Percentiles rank a stretch among this genome's conserved stretches.
Conservation (phyloP, 2,888 invertebrate species). For the Macrosoma leucophasiata region DNA sequence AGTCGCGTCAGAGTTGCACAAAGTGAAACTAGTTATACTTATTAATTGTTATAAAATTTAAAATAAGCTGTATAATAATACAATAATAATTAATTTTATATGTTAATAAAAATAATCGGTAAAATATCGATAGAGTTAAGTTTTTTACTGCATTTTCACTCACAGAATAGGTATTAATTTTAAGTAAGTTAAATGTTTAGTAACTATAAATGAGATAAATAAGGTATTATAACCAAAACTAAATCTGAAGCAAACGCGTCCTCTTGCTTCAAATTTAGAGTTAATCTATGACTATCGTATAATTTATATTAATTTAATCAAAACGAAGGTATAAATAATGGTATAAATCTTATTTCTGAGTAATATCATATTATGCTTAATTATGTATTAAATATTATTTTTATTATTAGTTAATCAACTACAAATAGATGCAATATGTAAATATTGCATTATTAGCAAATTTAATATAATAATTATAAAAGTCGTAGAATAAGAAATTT, state of each 20-base stretch:
- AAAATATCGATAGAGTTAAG: slow-evolving; percentile 7
- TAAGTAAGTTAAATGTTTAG: slow-evolving; percentile 5
- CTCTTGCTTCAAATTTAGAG: slow-evolving; percentile 57
- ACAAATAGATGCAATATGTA: slow-evolving; percentile 41
- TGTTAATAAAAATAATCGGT: no score
- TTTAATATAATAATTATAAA: slow-evolving; percentile 17
- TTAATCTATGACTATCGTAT: no score
- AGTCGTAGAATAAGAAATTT: slow-evolving; percentile 16
- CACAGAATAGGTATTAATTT: no score
- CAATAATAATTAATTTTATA: background rate
- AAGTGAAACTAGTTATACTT: slow-evolving; percentile 49
- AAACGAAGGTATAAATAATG: no score
- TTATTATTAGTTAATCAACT: no score
- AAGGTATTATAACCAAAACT: slow-evolving; percentile 21
- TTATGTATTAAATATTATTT: slow-evolving; percentile 5
- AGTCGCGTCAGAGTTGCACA: slow-evolving; percentile 47
- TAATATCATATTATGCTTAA: background rate
- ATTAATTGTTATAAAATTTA: no score
- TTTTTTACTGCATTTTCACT: slow-evolving; percentile 62
- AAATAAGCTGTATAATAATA: background rate
- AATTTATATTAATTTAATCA: slow-evolving; percentile 7
- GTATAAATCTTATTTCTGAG: no score
- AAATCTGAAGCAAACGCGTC: slow-evolving; percentile 62
- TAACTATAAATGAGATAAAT: slow-evolving; percentile 2
- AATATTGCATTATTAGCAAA: slow-evolving; percentile 37